These are phyloP conservation scores for Lepidonotus clava DNA, from an alignment of 2,888 invertebrate genomes.

Conservation along the genomic window DNA sequence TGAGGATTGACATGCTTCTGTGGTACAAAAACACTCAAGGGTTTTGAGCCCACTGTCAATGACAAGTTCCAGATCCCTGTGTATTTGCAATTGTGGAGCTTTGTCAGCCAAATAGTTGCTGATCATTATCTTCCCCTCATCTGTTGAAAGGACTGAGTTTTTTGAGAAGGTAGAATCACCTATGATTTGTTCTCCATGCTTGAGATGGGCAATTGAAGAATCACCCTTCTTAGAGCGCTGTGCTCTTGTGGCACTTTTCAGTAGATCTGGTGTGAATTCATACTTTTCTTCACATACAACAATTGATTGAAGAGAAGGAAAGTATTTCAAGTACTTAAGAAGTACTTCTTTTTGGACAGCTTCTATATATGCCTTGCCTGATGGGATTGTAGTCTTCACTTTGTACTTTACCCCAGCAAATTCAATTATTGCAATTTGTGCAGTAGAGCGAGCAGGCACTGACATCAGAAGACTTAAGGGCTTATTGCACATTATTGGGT, in stretches of 20 bases:
- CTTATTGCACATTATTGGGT: neutral
- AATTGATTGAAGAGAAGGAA: neutral
- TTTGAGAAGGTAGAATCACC: neutral
- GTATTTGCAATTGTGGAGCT: neutral
- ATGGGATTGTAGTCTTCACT: neutral
- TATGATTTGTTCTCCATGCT: neutral
- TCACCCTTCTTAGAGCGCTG: neutral
- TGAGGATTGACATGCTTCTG: neutral
- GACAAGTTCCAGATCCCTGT: neutral
- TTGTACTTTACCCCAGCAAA: slow-evolving; percentile 6
- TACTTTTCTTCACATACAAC: neutral
- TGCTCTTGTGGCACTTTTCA: neutral
- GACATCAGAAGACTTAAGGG: neutral
- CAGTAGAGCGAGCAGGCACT: neutral
- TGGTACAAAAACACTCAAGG: neutral
- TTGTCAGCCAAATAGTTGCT: neutral
- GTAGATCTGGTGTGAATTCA: neutral
- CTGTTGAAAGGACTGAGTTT: neutral
- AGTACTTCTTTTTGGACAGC: neutral
- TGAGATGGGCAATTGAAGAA: neutral
- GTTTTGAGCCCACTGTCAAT: neutral
- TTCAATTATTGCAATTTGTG: neutral
- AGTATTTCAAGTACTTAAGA: neutral
- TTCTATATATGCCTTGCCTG: neutral
- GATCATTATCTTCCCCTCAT: neutral